Conservation (phyloP, 2,797 vertebrate species). For the Sebastes minor region DNA sequence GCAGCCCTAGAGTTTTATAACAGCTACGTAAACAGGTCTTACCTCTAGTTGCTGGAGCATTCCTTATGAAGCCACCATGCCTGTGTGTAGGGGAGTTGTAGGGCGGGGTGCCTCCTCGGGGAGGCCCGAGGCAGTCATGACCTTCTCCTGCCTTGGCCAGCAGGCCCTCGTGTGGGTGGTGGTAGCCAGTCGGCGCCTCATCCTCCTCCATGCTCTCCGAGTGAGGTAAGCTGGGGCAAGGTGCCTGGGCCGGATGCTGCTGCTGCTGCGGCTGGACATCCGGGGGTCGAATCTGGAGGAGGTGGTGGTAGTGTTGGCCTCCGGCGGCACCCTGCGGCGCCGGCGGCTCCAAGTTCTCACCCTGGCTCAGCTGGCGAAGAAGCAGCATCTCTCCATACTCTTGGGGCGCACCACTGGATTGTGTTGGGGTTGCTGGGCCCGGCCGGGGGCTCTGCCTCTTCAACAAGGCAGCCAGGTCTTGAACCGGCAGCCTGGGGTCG, state of each 20-base stretch:
- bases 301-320: conserved; percentile 87
- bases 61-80: conserved; percentile 77
- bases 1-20: not conserved
- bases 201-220: conserved; percentile 99
- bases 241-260: conserved; percentile 70
- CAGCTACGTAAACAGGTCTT: conserved; percentile 48
- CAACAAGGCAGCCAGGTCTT: conserved; percentile 91
- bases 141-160: conserved; percentile 87
- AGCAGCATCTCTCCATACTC: conserved; percentile 91
- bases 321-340: conserved; percentile 71
- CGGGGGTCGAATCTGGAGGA: conserved; percentile 90
- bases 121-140: conserved; percentile 87
- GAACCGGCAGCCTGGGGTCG: conserved; percentile 90
- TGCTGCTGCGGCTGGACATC: conserved; percentile 83
- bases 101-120: conserved; percentile 83
- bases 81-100: conserved; percentile 87
- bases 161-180: conserved; percentile 83
- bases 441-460: conserved; percentile 88
- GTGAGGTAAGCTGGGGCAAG: conserved; percentile 83
- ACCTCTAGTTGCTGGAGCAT: conserved; percentile 84
- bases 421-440: conserved; percentile 68
- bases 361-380: conserved; percentile 91
- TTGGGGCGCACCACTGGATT: conserved; percentile 73
- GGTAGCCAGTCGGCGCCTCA: conserved; percentile 80
- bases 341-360: conserved; percentile 85